A percentile compares a stretch with the other conserved stretches of the same genome.
phyloP scores from a whole-genome alignment of 1,140 invertebrate genomes.

The Antheraea mylitta region DNA sequence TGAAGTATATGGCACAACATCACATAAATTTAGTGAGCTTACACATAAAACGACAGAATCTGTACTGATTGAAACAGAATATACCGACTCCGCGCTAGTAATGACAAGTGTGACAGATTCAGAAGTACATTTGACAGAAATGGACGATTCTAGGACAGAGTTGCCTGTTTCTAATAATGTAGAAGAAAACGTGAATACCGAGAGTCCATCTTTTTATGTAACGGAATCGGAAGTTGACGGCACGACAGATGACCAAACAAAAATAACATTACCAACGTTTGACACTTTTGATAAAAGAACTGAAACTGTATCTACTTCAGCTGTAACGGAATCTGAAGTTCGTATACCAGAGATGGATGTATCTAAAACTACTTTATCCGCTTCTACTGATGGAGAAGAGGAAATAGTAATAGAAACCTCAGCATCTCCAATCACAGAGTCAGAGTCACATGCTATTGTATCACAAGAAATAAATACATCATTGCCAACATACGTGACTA shows the following conservation, averaged over 20 bases:
- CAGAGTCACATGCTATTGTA: too few species aligned
- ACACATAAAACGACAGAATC: slow-evolving; percentile 4
- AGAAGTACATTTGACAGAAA: background rate
- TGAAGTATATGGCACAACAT: slow-evolving; percentile 7
- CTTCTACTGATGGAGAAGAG: background rate
- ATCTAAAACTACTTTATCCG: background rate
- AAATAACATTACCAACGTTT: background rate
- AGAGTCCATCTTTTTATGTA: background rate
- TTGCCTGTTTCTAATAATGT: background rate
- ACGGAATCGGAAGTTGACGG: background rate
- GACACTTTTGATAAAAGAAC: background rate
- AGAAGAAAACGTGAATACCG: background rate
- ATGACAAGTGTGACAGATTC: background rate
- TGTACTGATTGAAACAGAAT: background rate
- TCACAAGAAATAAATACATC: too few species aligned
- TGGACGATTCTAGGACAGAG: background rate
- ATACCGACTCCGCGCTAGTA: background rate
- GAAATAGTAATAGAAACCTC: background rate
- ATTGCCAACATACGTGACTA: background rate
- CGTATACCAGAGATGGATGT: background rate
- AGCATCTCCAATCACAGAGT: background rate
- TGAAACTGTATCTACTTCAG: background rate
- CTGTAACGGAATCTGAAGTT: background rate
- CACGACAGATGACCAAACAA: background rate
- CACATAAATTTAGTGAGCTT: slow-evolving; percentile 22